These are phyloP conservation scores for Nothura maculosa DNA, from an alignment of 2,797 vertebrate genomes.

Conservation along the genomic window DNA sequence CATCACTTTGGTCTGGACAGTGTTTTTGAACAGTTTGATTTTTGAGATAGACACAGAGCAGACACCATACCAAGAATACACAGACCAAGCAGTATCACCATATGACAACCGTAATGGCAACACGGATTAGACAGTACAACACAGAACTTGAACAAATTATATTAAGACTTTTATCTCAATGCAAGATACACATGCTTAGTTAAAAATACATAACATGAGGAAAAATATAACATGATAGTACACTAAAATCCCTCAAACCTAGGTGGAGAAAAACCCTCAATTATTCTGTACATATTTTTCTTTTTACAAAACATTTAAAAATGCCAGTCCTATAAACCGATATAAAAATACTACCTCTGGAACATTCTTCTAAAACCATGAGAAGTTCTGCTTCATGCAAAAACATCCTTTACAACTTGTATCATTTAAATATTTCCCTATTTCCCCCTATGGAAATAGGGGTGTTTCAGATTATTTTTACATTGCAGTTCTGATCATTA, in stretches of 20 bases:
- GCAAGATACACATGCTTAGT: neutral
- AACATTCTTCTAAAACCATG: neutral
- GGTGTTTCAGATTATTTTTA: neutral
- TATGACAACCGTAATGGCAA: neutral
- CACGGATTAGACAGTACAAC: neutral
- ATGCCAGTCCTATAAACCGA: neutral
- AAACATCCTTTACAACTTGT: neutral
- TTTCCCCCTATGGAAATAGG: neutral
- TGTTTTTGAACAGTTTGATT: neutral
- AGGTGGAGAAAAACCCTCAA: neutral
- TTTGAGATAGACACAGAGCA: neutral
- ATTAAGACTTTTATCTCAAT: conserved; percentile 40
- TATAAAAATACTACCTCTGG: conserved; percentile 32
- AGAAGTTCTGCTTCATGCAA: neutral
- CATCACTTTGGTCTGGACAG: neutral
- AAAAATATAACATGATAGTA: neutral
- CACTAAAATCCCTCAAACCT: neutral
- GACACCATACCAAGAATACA: neutral
- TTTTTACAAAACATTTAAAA: conserved; percentile 45
- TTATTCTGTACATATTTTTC: neutral
- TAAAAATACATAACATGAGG: neutral
- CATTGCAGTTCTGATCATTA: neutral
- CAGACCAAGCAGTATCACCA: neutral
- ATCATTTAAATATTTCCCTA: neutral
- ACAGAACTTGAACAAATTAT: conserved; percentile 2